Evolutionary conservation across 2,888 invertebrate genomes (phyloP).

Genomic region (Mechanitis mazaeus): DNA sequence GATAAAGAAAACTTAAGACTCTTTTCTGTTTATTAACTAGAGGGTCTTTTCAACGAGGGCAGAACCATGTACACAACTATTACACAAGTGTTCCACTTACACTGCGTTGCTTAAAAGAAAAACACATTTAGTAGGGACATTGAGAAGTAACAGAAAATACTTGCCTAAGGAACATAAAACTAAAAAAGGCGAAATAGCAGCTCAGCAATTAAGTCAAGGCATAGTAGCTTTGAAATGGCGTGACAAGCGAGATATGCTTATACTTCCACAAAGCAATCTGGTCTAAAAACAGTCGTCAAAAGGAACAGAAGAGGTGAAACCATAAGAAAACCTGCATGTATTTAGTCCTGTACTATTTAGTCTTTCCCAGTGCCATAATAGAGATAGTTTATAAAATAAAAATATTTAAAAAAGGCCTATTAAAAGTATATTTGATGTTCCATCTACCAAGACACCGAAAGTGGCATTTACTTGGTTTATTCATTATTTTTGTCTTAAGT

Average conservation of each 20-base stretch:
- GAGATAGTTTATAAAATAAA: no score
- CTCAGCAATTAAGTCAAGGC: constrained; percentile 25
- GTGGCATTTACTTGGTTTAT: no score
- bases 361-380: no score
- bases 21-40: not conserved
- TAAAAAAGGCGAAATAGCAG: constrained; percentile 25
- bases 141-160: constrained; percentile 28
- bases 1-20: no score
- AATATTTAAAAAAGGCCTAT: no score
- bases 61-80: constrained; percentile 25
- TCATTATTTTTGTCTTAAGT: no score
- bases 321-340: constrained; percentile 25
- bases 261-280: constrained; percentile 30
- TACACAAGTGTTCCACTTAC: constrained; percentile 27
- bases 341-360: not conserved
- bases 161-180: constrained; percentile 30
- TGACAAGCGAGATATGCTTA: constrained; percentile 30
- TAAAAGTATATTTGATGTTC: no score
- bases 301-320: constrained; percentile 21
- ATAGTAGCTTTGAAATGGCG: constrained; percentile 30
- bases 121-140: constrained; percentile 26
- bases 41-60: constrained; percentile 20
- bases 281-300: constrained; percentile 23
- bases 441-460: no score
- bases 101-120: constrained; percentile 22